Evolutionary conservation across 2,888 invertebrate genomes (phyloP).

Genomic region (Cenopis cana): DNA sequence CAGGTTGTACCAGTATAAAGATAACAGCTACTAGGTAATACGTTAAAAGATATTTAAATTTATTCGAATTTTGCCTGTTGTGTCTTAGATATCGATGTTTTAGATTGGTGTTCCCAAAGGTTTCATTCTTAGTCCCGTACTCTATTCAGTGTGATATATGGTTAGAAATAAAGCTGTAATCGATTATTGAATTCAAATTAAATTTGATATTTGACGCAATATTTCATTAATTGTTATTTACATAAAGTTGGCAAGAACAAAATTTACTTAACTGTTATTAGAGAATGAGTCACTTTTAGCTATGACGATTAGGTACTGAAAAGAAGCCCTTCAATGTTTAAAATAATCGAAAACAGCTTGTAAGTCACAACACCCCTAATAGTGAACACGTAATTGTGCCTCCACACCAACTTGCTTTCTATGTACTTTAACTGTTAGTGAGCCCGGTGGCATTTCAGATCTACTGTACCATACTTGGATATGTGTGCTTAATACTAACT

Average conservation of each 20-base stretch:
- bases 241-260: background rate
- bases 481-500: slow-evolving; percentile 56
- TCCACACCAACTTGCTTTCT: slow-evolving; percentile 55
- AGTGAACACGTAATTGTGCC: slow-evolving; percentile 58
- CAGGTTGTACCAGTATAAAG: slow-evolving; percentile 27
- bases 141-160: slow-evolving; percentile 52
- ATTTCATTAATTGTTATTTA: background rate
- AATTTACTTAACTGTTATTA: background rate
- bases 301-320: background rate
- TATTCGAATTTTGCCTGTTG: slow-evolving; percentile 37
- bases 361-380: slow-evolving; percentile 49
- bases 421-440: slow-evolving; percentile 55
- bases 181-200: slow-evolving; percentile 31
- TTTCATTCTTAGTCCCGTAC: slow-evolving; percentile 54
- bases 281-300: background rate
- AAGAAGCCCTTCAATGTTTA: background rate
- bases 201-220: background rate
- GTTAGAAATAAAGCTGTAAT: slow-evolving; percentile 47
- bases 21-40: slow-evolving; percentile 19
- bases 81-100: slow-evolving; percentile 50
- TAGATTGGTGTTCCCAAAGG: slow-evolving; percentile 64
- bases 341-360: slow-evolving; percentile 58
- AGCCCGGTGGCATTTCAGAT: slow-evolving; percentile 50
- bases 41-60: slow-evolving; percentile 18
- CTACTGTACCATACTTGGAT: slow-evolving; percentile 56